A percentile compares a stretch with the other conserved stretches of the same genome.
phyloP scores from a whole-genome alignment of 2,797 vertebrate genomes.

The Schizopygopsis pylzovi region DNA sequence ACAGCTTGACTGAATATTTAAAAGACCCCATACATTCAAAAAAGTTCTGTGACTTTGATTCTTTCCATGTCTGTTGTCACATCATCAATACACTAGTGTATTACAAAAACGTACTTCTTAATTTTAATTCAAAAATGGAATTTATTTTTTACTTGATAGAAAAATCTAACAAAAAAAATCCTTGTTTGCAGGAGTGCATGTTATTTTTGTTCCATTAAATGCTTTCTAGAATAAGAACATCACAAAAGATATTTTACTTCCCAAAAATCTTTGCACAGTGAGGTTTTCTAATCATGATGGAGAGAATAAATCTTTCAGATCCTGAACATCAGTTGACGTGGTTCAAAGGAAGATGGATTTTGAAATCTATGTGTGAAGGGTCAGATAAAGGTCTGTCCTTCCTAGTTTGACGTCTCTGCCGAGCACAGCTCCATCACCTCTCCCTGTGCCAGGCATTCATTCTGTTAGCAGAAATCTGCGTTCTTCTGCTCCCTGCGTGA shows the following conservation, averaged over 20 bases:
- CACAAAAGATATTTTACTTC: background rate
- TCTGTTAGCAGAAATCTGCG: conserved; percentile 55
- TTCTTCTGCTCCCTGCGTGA: conserved; percentile 69
- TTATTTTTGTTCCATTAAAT: background rate
- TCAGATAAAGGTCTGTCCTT: conserved; percentile 38
- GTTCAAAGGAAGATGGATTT: conserved; percentile 14
- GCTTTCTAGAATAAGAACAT: background rate
- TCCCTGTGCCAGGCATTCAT: conserved; percentile 34
- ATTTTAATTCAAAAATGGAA: background rate
- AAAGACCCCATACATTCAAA: background rate
- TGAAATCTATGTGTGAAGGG: conserved; percentile 28
- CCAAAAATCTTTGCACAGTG: background rate
- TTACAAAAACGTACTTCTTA: background rate
- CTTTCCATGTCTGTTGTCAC: background rate
- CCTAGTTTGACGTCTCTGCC: conserved; percentile 25
- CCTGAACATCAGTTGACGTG: conserved; percentile 4
- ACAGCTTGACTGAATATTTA: background rate
- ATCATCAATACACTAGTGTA: background rate
- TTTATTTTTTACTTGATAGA: no score
- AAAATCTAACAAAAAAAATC: background rate
- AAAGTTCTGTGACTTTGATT: background rate
- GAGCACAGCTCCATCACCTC: conserved; percentile 22
- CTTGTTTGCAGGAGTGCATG: background rate
- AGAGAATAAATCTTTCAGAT: conserved; percentile 1
- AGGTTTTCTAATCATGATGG: background rate